These are phyloP conservation scores for Leptinotarsa defecta DNA, from an alignment of 1,140 invertebrate species.

Conservation along the genomic window DNA sequence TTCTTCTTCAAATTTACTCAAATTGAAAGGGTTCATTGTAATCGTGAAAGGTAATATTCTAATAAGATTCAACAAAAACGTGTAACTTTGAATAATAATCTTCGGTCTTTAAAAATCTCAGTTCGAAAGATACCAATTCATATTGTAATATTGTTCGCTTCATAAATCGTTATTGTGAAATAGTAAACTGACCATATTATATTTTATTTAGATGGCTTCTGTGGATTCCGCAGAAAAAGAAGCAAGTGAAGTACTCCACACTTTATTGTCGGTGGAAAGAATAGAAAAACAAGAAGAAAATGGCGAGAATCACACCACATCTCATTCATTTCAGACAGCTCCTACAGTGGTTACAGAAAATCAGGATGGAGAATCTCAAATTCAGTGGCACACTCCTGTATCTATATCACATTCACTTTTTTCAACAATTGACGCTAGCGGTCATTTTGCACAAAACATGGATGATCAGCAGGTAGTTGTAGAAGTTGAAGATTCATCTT, in stretches of 20 bases:
- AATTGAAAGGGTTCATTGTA: no score
- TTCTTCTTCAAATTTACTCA: no score
- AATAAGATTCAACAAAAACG: no score
- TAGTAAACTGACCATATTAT: no score
- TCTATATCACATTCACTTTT: conserved; percentile 55
- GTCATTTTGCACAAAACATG: conserved; percentile 49
- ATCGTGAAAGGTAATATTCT: no score
- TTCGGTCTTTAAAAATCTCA: no score
- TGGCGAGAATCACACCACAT: conserved; percentile 44
- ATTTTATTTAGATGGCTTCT: conserved; percentile 46
- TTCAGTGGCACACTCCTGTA: conserved; percentile 65
- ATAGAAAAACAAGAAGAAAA: conserved; percentile 61
- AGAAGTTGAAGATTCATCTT: conserved; percentile 9
- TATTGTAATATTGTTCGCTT: no score
- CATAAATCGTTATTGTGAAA: no score
- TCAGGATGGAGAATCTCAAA: conserved; percentile 59
- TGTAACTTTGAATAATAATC: no score
- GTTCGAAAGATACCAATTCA: no score
- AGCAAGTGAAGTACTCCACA: conserved; percentile 68
- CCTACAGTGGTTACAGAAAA: conserved; percentile 55
- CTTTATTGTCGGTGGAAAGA: conserved; percentile 65
- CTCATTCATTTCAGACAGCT: conserved; percentile 47
- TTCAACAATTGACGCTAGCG: conserved; percentile 50
- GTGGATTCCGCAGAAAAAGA: conserved; percentile 64
- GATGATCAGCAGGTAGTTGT: conserved; percentile 53